A percentile compares a stretch with the other conserved stretches of the same genome.
phyloP scores from a whole-genome alignment of 2,113 vertebrate species.

The Gopherus flavomarginatus region DNA sequence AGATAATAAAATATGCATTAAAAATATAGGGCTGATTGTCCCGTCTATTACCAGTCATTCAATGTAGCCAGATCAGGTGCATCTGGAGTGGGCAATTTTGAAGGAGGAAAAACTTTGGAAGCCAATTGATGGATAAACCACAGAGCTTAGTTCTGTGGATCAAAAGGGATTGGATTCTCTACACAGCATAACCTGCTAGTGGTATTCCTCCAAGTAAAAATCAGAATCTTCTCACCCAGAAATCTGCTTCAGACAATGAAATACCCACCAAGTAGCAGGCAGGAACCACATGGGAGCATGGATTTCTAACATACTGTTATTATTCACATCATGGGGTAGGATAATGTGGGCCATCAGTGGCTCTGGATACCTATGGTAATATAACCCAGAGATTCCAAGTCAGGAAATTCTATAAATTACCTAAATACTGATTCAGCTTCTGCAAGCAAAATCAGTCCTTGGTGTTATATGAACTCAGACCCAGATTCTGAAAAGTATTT shows the following conservation, averaged over 20 bases:
- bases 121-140: background rate
- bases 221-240: background rate
- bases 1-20: background rate
- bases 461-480: background rate
- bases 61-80: accelerated
- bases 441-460: background rate
- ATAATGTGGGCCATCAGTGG: background rate
- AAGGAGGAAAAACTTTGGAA: background rate
- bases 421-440: background rate
- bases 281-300: background rate
- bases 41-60: background rate
- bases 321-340: background rate
- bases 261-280: background rate
- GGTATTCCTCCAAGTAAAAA: background rate
- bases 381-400: background rate
- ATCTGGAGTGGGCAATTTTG: background rate
- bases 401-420: background rate
- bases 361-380: background rate
- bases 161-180: background rate
- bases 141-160: background rate
- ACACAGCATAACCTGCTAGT: background rate
- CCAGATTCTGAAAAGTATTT: background rate
- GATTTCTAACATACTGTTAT: background rate
- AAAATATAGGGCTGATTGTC: background rate
- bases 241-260: background rate